Evolutionary conservation across 2,113 vertebrate genomes (phyloP).

Genomic region (Neodontobutis hainanensis): DNA sequence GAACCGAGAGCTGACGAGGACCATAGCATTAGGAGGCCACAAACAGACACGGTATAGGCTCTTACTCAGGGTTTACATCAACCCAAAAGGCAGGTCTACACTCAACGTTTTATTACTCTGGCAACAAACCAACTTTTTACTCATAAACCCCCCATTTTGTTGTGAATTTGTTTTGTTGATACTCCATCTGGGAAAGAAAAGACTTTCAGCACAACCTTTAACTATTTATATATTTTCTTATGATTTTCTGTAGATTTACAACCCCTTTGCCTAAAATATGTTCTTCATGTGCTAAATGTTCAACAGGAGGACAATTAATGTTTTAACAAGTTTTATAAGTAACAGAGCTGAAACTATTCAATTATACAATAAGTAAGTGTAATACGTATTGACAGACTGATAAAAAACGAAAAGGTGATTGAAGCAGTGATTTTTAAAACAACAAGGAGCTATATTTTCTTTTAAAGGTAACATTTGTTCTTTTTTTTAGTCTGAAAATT

Average conservation of each 20-base stretch:
- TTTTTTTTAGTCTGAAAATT: too few relatives aligned
- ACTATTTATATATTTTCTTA: conserved; percentile 36
- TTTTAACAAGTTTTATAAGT: conserved; percentile 1
- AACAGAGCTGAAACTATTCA: background rate
- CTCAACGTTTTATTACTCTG: conserved; percentile 51
- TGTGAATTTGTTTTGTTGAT: conserved; percentile 64
- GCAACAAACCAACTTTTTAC: conserved; percentile 40
- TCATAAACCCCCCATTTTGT: conserved; percentile 49
- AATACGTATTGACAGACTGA: background rate
- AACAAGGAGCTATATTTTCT: background rate
- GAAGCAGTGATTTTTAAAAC: background rate
- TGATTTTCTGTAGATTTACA: conserved; percentile 38
- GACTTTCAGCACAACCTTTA: conserved; percentile 32
- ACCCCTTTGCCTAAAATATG: conserved; percentile 21
- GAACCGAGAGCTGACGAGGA: conserved; percentile 61
- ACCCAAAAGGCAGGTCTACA: conserved; percentile 36
- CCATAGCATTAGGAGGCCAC: conserved; percentile 43
- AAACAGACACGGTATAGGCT: conserved; percentile 48
- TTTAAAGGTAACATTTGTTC: conserved; percentile 1
- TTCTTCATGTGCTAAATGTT: conserved; percentile 3
- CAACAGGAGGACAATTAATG: conserved; percentile 12
- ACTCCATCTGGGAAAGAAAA: conserved; percentile 45
- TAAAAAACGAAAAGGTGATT: background rate
- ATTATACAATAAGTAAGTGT: background rate
- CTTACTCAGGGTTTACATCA: conserved; percentile 58